phyloP scores from a whole-genome alignment of 37 sponge, comb jelly and placozoan genomes.

The Haliclona indistincta region DNA sequence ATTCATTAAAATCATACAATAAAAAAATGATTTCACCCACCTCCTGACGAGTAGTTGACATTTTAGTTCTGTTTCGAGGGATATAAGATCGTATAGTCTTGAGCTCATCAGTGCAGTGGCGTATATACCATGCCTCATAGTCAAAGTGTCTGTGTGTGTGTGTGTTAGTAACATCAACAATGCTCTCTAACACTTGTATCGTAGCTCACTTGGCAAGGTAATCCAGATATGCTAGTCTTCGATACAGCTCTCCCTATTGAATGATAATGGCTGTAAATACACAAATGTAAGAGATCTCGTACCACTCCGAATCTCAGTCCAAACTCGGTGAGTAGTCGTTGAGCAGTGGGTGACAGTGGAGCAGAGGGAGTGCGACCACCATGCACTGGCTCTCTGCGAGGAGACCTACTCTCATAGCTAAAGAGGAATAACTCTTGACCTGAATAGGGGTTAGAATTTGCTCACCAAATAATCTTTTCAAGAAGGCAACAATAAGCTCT shows the following conservation, averaged over 20 bases:
- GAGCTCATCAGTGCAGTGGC: conserved; percentile 62
- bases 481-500: conserved; percentile 52
- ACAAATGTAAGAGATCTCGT: neutral
- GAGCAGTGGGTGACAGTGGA: conserved; percentile 62
- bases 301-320: conserved; percentile 84
- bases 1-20: neutral
- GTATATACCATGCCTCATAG: conserved; percentile 65
- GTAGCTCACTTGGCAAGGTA: conserved; percentile 60
- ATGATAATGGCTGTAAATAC: neutral
- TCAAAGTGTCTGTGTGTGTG: conserved; percentile 59
- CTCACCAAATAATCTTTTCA: conserved; percentile 60
- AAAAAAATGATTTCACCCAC: conserved; percentile 5
- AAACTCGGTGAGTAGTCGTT: conserved; percentile 73
- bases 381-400: conserved; percentile 49
- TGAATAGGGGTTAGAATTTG: neutral
- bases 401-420: conserved; percentile 49
- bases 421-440: neutral
- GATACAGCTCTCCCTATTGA: conserved; percentile 70
- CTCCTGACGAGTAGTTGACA: conserved; percentile 55
- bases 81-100: conserved; percentile 36
- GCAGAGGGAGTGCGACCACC: conserved; percentile 55
- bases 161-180: neutral
- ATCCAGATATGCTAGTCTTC: conserved; percentile 64
- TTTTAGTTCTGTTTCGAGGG: conserved; percentile 57
- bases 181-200: neutral